Evolutionary conservation across 2,797 vertebrate species (phyloP).

Genomic region (Gadopsis bispinosus): DNA sequence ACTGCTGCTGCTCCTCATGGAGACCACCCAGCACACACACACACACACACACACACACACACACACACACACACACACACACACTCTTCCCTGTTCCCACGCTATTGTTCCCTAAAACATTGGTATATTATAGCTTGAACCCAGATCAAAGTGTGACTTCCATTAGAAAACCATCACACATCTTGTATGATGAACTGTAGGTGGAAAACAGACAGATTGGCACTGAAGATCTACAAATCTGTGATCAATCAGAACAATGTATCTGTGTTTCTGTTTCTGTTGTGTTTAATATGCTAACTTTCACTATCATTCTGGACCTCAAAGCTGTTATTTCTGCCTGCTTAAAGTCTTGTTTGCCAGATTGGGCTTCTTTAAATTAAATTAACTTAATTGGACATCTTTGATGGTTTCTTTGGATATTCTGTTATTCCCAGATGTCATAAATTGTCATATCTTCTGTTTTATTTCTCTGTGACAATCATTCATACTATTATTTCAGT

Average conservation of each 20-base stretch:
- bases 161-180: slow-evolving; percentile 37
- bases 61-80: too few species aligned
- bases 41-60: slow-evolving; percentile 27
- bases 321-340: not conserved
- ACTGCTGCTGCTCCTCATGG: slow-evolving; percentile 73
- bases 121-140: slow-evolving; percentile 60
- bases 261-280: not conserved
- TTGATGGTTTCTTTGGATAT: not conserved
- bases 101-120: slow-evolving; percentile 69
- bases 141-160: slow-evolving; percentile 59
- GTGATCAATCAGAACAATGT: too few species aligned
- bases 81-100: slow-evolving; percentile 71
- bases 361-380: not conserved
- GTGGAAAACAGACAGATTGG: not conserved
- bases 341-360: not conserved
- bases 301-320: not conserved
- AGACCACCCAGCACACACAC: slow-evolving; percentile 74
- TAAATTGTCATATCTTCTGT: not conserved
- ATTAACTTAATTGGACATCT: too few species aligned
- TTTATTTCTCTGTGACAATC: not conserved
- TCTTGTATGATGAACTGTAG: slow-evolving; percentile 5
- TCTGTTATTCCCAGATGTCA: not conserved
- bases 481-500: not conserved
- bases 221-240: not conserved
- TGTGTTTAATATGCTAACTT: not conserved